phyloP scores from a whole-genome alignment of 2,888 invertebrate species.

The Philopedon plagiatum region DNA sequence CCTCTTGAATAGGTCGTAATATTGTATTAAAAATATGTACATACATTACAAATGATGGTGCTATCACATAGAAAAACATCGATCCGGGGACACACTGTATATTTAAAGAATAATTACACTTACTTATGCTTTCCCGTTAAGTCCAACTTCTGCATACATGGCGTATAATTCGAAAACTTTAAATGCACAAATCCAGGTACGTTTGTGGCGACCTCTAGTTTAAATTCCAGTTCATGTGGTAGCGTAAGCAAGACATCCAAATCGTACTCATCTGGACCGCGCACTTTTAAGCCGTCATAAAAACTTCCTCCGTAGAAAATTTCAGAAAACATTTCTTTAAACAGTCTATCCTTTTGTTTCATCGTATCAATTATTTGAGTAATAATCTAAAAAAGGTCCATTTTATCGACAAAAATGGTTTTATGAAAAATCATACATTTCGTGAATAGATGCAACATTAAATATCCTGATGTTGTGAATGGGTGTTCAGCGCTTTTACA shows the following conservation, averaged over 20 bases:
- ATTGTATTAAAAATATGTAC: too few relatives aligned
- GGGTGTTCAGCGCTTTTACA: too few relatives aligned
- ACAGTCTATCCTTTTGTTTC: slow-evolving; percentile 61
- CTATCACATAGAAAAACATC: too few relatives aligned
- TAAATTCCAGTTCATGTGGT: slow-evolving; percentile 55
- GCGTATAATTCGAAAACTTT: slow-evolving; percentile 54
- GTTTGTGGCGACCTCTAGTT: slow-evolving; percentile 63
- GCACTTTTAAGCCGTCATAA: slow-evolving; percentile 74
- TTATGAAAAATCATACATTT: background rate
- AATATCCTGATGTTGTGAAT: too few relatives aligned
- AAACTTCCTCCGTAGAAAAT: slow-evolving; percentile 73
- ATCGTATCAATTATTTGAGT: slow-evolving; percentile 54
- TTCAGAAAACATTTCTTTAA: slow-evolving; percentile 59
- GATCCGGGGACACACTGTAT: too few relatives aligned
- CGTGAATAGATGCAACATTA: too few relatives aligned
- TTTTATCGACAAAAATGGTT: background rate
- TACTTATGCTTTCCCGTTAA: slow-evolving; percentile 1
- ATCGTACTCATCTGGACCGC: slow-evolving; percentile 74
- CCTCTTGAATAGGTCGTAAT: slow-evolving; percentile 44
- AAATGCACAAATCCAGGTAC: slow-evolving; percentile 70
- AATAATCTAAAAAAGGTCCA: slow-evolving; percentile 43
- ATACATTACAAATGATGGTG: too few relatives aligned
- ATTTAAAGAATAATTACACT: slow-evolving; percentile 7
- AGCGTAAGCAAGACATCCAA: slow-evolving; percentile 73
- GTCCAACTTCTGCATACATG: background rate